Evolutionary conservation across 2,113 vertebrate species (phyloP).

Genomic region (Isichthys henryi): DNA sequence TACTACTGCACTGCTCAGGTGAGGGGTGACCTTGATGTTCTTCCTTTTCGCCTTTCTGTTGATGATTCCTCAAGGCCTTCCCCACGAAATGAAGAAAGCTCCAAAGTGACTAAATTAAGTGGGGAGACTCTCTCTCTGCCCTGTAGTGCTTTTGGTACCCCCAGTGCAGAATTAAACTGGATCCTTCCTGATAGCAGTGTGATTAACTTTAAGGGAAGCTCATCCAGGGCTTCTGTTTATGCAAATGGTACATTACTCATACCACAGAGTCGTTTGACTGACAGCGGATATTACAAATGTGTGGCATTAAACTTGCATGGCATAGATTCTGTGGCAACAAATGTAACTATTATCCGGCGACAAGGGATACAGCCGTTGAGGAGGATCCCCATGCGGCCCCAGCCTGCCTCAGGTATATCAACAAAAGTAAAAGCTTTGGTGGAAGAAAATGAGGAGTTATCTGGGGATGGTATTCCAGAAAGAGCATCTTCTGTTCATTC

Average conservation of each 20-base stretch:
- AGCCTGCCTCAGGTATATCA: slow-evolving; percentile 50
- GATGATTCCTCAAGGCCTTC: slow-evolving; percentile 53
- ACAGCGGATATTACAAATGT: slow-evolving; percentile 78
- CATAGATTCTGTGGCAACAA: slow-evolving; percentile 59
- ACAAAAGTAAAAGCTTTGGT: slow-evolving; percentile 48
- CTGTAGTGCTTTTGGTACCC: slow-evolving; percentile 58
- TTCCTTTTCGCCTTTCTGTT: slow-evolving; percentile 63
- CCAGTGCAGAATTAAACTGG: slow-evolving; percentile 77
- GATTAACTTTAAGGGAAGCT: slow-evolving; percentile 51
- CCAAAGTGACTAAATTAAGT: slow-evolving; percentile 47
- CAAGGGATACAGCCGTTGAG: slow-evolving; percentile 48
- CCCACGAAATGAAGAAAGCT: slow-evolving; percentile 38
- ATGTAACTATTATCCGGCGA: slow-evolving; percentile 53
- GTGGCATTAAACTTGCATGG: slow-evolving; percentile 75
- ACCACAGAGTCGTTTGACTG: slow-evolving; percentile 49
- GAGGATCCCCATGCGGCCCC: slow-evolving; percentile 56
- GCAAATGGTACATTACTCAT: slow-evolving; percentile 69
- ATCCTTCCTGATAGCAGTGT: slow-evolving; percentile 67
- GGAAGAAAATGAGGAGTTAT: slow-evolving; percentile 61
- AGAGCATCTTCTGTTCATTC: slow-evolving; percentile 15
- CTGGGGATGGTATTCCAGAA: slow-evolving; percentile 48
- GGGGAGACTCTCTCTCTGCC: slow-evolving; percentile 60
- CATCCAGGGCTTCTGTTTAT: slow-evolving; percentile 50
- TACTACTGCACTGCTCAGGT: slow-evolving; percentile 74
- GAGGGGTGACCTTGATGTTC: slow-evolving; percentile 51